Conservation (phyloP, 2,797 vertebrate genomes). For the Pantherophis alleghaniensis region DNA sequence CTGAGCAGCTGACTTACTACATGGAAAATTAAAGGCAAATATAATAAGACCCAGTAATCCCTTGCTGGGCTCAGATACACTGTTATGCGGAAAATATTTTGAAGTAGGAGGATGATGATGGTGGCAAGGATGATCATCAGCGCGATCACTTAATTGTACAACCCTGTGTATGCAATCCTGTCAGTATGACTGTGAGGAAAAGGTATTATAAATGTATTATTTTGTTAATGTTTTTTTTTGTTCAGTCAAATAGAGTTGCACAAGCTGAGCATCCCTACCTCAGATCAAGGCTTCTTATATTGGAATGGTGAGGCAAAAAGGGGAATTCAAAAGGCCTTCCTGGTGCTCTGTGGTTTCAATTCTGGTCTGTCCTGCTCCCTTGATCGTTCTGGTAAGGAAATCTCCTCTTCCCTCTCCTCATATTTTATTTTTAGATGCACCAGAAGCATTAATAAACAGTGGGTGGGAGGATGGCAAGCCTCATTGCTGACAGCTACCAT, state of each 20-base stretch:
- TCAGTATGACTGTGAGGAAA: background rate
- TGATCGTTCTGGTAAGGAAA: background rate
- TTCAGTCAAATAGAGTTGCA: background rate
- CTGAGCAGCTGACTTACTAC: constrained; percentile 47
- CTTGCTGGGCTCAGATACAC: constrained; percentile 27
- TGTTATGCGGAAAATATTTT: constrained; percentile 44
- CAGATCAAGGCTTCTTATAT: background rate
- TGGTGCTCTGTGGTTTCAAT: background rate
- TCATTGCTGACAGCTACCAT: background rate
- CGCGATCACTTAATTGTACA: background rate
- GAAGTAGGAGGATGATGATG: constrained; percentile 8
- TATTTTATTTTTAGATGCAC: background rate
- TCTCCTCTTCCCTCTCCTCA: background rate
- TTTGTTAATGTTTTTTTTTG: background rate
- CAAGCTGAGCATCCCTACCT: background rate
- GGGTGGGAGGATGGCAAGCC: background rate
- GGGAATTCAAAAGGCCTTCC: background rate
- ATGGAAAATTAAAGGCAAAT: constrained; percentile 60
- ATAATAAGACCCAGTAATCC: constrained; percentile 47
- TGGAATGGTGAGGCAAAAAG: background rate
- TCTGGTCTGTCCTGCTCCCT: background rate
- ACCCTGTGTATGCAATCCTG: background rate
- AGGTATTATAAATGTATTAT: background rate
- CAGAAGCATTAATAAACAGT: background rate
- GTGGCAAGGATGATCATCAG: background rate